phyloP scores from a whole-genome alignment of 2,888 invertebrate species.

The Patella depressa region DNA sequence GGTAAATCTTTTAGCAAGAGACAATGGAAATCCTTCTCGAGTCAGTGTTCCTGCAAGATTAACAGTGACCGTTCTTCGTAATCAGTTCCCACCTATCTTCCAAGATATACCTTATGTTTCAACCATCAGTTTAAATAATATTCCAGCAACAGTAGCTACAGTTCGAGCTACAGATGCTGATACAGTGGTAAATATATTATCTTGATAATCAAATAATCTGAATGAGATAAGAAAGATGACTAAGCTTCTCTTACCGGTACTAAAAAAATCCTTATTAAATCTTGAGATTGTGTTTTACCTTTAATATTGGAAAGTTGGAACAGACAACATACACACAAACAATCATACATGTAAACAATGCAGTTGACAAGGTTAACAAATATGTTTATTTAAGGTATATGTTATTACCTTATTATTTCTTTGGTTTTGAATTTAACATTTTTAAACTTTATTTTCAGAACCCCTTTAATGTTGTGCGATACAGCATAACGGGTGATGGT shows the following conservation, averaged over 20 bases:
- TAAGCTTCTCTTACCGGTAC: too few relatives aligned
- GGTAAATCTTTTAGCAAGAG: constrained; percentile 59
- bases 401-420: too few relatives aligned
- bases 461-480: constrained; percentile 54
- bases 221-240: too few relatives aligned
- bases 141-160: constrained; percentile 43
- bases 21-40: constrained; percentile 53
- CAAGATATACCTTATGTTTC: constrained; percentile 43
- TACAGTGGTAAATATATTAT: constrained; percentile 39
- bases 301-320: too few relatives aligned
- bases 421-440: too few relatives aligned
- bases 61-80: constrained; percentile 51
- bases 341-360: too few relatives aligned
- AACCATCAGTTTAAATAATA: constrained; percentile 39
- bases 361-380: too few relatives aligned
- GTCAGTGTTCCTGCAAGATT: constrained; percentile 46
- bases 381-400: too few relatives aligned
- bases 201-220: too few relatives aligned
- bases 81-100: constrained; percentile 58
- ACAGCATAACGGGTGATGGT: constrained; percentile 63
- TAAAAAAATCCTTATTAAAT: too few relatives aligned
- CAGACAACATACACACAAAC: too few relatives aligned
- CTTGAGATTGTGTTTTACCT: too few relatives aligned
- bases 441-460: constrained; percentile 39
- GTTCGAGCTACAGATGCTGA: constrained; percentile 53